Conservation (phyloP, 2,797 vertebrate genomes). For the Presbytis comata region DNA sequence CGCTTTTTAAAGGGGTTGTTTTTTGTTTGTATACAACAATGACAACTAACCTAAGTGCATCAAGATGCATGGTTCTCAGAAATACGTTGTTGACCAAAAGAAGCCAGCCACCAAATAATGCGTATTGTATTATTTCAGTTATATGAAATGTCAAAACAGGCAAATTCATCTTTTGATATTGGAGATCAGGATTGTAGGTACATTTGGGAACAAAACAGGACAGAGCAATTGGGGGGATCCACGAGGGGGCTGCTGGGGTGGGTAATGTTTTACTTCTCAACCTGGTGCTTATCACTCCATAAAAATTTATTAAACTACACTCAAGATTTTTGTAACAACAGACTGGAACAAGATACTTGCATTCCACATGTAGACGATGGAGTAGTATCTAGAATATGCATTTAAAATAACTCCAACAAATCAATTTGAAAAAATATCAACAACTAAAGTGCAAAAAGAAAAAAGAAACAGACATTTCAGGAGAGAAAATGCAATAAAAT, state of each 20-base stretch:
- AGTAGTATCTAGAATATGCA: no score
- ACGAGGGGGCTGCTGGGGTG: rapidly evolving
- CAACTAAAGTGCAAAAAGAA: not conserved
- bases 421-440: not conserved
- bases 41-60: not conserved
- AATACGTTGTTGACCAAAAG: not conserved
- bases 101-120: not conserved
- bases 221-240: not conserved
- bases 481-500: not conserved
- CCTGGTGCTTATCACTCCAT: not conserved
- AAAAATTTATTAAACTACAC: not conserved
- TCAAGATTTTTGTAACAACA: rapidly evolving
- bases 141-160: not conserved
- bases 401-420: not conserved
- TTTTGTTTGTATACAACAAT: not conserved
- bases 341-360: not conserved
- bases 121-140: not conserved
- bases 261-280: not conserved
- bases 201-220: not conserved
- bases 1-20: no score
- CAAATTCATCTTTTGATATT: not conserved
- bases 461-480: not conserved
- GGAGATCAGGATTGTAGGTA: not conserved
- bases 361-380: rapidly evolving
- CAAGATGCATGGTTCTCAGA: not conserved